Base-by-base conservation (phyloP, 2,888 invertebrate species). In the Mongoloraphidia duomilia region DNA sequence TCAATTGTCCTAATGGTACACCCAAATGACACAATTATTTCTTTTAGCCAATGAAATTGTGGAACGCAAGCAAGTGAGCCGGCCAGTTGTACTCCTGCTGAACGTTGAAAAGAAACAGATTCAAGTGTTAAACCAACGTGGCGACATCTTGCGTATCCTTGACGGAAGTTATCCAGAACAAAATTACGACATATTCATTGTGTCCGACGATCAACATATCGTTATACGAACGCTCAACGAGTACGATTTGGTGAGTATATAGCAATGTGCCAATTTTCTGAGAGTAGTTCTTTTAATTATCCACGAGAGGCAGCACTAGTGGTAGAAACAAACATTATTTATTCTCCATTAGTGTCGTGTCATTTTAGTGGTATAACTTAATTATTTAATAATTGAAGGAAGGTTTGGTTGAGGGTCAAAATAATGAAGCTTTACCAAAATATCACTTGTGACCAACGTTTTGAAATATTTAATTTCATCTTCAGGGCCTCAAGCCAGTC, bases 171-270 rank as follows among this genome's bases (percentile, higher is more conserved):
- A 57, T 10, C 51, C 50, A 2, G 44, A 50, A 43, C 50, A 51
- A 38, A 53, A 55, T 42, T 54, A 58, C 38, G 62, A 64, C 44
- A 54, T 71, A 13, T 64, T 67, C 47, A 53, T 63, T n/a, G 56
- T 67, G 1, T 58, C 56, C 2, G 69, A 72, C 53, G 62, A 63
- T 47, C 56, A 61, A 11, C 66, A 65, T 49, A 33, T 71, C 2
- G 55, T 73, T 43, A 52, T 77, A 36, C 66, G 68, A 52, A 64
- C 70, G 34, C 59, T 62, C 11, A 66, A 71, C 52, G 73, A 74
- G 54, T 75, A 76, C 55, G 76, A 77, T 62, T 60, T 75, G 61
- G 73, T 74, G 60, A 58, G 53, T 49, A 41, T 39, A 8, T 55
- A 62, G 53, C 5, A 35, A 37, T 44, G 17, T 12, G 14, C 9